Evolutionary conservation across 2,888 invertebrate genomes (phyloP), one percentile per base, ranked within the genome.

Genomic region (Antitype chi): DNA sequence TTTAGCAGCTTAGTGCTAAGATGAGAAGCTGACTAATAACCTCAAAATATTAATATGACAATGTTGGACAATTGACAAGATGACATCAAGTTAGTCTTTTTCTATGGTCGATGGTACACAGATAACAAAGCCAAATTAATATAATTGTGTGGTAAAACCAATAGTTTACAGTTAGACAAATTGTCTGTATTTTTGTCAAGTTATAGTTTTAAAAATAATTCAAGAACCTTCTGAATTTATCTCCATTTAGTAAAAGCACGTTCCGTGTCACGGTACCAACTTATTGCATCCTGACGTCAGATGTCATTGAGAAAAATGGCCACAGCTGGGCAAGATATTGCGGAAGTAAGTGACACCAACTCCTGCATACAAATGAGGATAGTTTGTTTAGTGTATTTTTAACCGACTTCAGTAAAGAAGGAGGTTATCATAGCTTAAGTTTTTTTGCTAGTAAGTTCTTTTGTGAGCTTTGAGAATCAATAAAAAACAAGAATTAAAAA

Each of bases 251-350:
- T 73, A 23, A 5, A 52, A 59, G 74, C 81, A 86, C 76, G 81
- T 76, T 57, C 74, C 55, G 67, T 81, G 74, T 86, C 86, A 87
- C 84, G 63, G 71, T 60, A 63, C 59, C 47, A 69, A 78, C 81
- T 82, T 84, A 84, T 82, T 87, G 82, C 86, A 79, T 70, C 67
- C 63, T 82, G 77, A 78, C 80, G 80, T 86, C 80, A 76, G 55
- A 85, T 72, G 82, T 85, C 81, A 80, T 81, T 76, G 75, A 80
- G 83, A 83, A 87, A 87, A 84, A 82, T 86, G 80, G 82, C 55
- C 62, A 59, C 82, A 79, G 76, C 70, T 82, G 79, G 75, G 53
- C 74, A 77, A 75, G 77, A 86, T 86, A 86, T 86, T 86, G 76
- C 80, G 72, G 76, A 72, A 78, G 72, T 64, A 63, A 80, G 71